phyloP scores from a whole-genome alignment of 2,797 vertebrate species.

The Eurystomus glaucurus region DNA sequence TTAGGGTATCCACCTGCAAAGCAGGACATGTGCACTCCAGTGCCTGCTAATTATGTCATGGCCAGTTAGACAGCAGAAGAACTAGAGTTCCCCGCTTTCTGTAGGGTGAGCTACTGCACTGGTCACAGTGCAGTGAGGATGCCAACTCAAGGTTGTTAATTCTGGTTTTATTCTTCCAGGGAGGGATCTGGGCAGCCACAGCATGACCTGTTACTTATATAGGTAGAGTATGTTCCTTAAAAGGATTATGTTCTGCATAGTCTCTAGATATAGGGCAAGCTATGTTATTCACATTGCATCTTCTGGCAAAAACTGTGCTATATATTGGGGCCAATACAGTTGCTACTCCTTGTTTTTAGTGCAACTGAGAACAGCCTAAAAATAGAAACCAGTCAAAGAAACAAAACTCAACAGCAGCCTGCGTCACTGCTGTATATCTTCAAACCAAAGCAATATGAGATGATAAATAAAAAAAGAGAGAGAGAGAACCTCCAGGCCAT shows the following conservation, averaged over 20 bases:
- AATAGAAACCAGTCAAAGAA: constrained; percentile 62
- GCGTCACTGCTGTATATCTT: constrained; percentile 40
- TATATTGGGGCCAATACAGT: neutral
- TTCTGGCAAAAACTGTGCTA: neutral
- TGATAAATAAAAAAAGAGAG: constrained; percentile 48
- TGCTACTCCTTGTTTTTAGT: constrained; percentile 21
- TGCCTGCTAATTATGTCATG: neutral
- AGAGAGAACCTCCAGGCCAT: constrained; percentile 35
- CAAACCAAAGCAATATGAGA: constrained; percentile 45
- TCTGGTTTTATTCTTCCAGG: neutral
- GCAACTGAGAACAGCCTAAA: constrained; percentile 34
- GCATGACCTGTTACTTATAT: neutral
- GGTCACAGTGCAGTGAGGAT: neutral
- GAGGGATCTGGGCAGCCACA: neutral
- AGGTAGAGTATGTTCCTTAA: neutral
- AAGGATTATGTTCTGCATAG: neutral
- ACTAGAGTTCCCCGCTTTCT: neutral
- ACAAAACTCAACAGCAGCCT: constrained; percentile 38
- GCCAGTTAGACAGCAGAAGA: neutral
- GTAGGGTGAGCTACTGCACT: neutral
- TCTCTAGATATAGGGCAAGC: neutral
- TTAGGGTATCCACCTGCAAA: neutral
- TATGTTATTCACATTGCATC: neutral
- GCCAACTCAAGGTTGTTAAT: neutral
- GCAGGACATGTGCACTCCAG: neutral